Percentiles rank a stretch among this genome's conserved stretches.
Evolutionary conservation across 2,888 invertebrate genomes (phyloP).

Genomic region (Melolontha melolontha): DNA sequence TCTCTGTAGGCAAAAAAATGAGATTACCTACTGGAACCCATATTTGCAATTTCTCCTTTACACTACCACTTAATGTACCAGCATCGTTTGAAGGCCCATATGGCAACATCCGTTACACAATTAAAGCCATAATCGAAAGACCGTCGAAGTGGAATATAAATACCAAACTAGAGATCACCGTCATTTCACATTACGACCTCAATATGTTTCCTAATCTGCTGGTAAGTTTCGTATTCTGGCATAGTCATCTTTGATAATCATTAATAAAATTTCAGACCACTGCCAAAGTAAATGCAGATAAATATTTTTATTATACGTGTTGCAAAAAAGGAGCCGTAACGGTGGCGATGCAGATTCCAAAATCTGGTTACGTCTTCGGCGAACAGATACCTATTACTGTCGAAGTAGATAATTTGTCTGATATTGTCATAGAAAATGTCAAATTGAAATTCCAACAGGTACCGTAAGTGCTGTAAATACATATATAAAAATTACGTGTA

Average conservation of each 20-base stretch:
- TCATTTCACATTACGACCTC: background rate
- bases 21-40: background rate
- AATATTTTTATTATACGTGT: background rate
- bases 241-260: background rate
- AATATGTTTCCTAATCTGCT: conserved; percentile 6
- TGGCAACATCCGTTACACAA: background rate
- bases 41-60: background rate
- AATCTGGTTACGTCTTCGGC: background rate
- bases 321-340: background rate
- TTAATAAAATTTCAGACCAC: background rate
- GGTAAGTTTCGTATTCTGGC: background rate
- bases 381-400: background rate
- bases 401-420: background rate
- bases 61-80: background rate
- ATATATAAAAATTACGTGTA: too few relatives aligned
- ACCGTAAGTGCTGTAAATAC: too few relatives aligned
- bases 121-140: background rate
- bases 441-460: conserved; percentile 4
- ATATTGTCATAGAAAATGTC: background rate
- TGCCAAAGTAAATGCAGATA: background rate
- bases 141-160: conserved; percentile 1
- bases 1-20: background rate
- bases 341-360: background rate
- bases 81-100: background rate
- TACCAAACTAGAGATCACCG: background rate